A percentile compares a stretch with the other conserved stretches of the same genome.
Evolutionary conservation across 1,140 invertebrate species (phyloP).

Genomic region (Drosophila ficusphila): DNA sequence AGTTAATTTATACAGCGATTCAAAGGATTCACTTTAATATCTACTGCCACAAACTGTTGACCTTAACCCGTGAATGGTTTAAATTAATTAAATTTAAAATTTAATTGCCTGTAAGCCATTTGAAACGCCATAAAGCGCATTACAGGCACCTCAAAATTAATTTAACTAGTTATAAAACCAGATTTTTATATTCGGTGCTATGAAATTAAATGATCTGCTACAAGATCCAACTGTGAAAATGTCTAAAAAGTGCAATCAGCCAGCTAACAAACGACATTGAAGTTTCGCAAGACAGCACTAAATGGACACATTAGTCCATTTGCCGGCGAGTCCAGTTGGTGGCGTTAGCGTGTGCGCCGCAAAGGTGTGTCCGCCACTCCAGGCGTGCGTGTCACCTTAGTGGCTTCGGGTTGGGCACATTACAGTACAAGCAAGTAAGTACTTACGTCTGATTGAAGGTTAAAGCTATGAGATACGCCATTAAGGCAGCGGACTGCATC

Average conservation of each 20-base stretch:
- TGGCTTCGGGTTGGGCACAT: not conserved
- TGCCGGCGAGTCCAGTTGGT: conserved; percentile 19
- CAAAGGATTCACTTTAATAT: not conserved
- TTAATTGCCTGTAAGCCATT: conserved; percentile 24
- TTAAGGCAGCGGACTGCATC: conserved; percentile 23
- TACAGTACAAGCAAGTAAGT: conserved; percentile 2
- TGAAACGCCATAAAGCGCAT: conserved; percentile 20
- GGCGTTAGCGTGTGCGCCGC: conserved; percentile 7
- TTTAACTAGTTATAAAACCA: conserved; percentile 26
- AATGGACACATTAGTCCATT: conserved; percentile 66
- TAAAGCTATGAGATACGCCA: conserved; percentile 17
- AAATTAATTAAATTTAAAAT: conserved; percentile 23
- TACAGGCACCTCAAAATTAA: conserved; percentile 16
- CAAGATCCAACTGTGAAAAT: conserved; percentile 49
- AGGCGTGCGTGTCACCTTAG: conserved; percentile 31
- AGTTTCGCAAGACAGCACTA: conserved; percentile 55
- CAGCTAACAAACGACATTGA: conserved; percentile 67
- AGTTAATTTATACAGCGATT: not conserved
- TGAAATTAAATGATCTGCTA: conserved; percentile 40
- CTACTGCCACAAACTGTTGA: not conserved
- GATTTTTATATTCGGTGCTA: conserved; percentile 16
- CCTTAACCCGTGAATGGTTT: conserved; percentile 10
- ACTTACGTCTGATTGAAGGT: conserved; percentile 23
- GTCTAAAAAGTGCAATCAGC: conserved; percentile 59
- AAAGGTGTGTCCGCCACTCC: conserved; percentile 19